phyloP scores from a whole-genome alignment of 92 coral and sea anemone species.

The Muricea muricata region DNA sequence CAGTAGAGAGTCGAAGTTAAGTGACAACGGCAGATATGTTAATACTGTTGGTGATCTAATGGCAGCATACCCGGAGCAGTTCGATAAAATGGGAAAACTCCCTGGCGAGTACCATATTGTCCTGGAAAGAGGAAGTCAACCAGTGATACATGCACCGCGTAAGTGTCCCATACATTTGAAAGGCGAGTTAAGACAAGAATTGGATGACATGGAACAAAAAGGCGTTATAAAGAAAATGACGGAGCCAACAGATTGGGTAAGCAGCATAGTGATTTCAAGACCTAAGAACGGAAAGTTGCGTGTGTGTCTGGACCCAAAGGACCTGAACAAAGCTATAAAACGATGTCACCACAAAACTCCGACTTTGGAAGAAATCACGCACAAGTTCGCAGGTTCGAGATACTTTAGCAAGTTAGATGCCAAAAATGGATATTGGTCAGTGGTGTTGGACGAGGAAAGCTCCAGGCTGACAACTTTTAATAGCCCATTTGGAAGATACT shows the following conservation, averaged over 20 bases:
- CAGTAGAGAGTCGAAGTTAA: no score
- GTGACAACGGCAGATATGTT: background rate
- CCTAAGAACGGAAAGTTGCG: constrained; percentile 19
- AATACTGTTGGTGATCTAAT: background rate
- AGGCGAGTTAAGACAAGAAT: constrained; percentile 39
- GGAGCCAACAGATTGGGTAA: constrained; percentile 53
- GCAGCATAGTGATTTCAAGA: constrained; percentile 15
- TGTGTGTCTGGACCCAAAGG: constrained; percentile 42
- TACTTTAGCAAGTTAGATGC: constrained; percentile 45
- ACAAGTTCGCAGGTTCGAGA: constrained; percentile 44
- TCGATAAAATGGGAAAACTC: background rate
- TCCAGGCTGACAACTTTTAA: constrained; percentile 37
- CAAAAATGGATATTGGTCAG: constrained; percentile 38
- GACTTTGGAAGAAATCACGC: constrained; percentile 49
- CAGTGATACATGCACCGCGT: background rate
- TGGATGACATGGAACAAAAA: constrained; percentile 3
- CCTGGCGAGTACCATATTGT: background rate
- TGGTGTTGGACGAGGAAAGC: constrained; percentile 33
- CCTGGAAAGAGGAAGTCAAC: background rate
- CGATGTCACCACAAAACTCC: constrained; percentile 55
- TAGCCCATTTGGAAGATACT: constrained; percentile 32
- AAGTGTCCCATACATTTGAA: constrained; percentile 15
- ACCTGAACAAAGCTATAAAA: constrained; percentile 35
- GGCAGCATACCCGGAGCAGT: background rate
- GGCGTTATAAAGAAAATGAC: constrained; percentile 36